Base-by-base conservation (phyloP, 2,888 invertebrate species). In the Apamea sordens region DNA sequence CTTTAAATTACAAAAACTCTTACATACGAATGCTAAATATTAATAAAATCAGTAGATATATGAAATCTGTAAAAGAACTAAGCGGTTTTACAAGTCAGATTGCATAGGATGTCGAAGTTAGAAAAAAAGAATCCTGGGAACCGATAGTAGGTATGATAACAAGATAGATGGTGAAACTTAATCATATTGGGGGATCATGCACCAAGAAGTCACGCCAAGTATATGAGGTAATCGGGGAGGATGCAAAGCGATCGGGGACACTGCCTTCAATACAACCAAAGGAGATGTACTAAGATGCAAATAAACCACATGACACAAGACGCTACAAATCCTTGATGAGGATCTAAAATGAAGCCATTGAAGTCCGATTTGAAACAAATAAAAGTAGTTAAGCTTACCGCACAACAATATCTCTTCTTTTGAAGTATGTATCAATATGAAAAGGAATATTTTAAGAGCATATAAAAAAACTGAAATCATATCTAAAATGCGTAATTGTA, bases 191-290 rank as follows among this genome's bases (percentile, higher is more conserved):
- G 95, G 93, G 89, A 93, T 91, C 97, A 97, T 97, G 97, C 97
- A 95, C 97, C 97, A 97, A 97, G 97, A 97, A 94, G 97, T 96
- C 97, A 97, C 97, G 97, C 97, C 97, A 97, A 96, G 94, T 94
- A 95, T 95, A 95, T 93, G 92, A 94, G 94, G 92, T 94, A 92
- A 89, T 93, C 87, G 91, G 95, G 96, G 94, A 93, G 94, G 96
- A 97, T 97, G 96, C 97, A 97, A 97, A 97, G 97, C 97, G 93
- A 95, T 96, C 96, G 96, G 97, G 97, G 97, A 96, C 96, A 96
- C 96, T 97, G 97, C 96, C 96, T 97, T 96, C 96, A 96, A 95
- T 96, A 95, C 95, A 96, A 96, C 94, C 96, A 96, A 95, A 96
- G 95, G 96, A 96, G 96, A 95, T 94, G 91, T 91, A 90, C 92